Percentiles rank a stretch among this genome's conserved stretches.
Conservation (phyloP, 2,888 invertebrate species). For the Cartodere bifasciata region DNA sequence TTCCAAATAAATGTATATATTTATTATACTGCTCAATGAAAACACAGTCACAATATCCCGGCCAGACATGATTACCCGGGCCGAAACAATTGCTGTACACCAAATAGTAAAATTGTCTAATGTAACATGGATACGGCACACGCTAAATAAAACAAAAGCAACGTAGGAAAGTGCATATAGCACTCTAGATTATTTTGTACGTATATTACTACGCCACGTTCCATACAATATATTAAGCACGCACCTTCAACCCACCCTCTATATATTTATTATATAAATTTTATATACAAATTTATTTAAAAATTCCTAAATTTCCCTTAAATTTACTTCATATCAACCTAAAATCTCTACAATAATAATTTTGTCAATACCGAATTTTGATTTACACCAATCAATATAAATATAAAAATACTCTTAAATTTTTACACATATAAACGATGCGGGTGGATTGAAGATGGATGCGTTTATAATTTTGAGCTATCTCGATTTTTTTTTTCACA, state of each 20-base stretch:
- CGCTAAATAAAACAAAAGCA: constrained; percentile 35
- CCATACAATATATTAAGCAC: constrained; percentile 28
- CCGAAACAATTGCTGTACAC: constrained; percentile 40
- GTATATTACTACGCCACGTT: constrained; percentile 37
- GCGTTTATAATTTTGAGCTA: constrained; percentile 36
- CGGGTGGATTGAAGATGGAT: constrained; percentile 20
- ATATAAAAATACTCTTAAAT: constrained; percentile 40
- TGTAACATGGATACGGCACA: constrained; percentile 40
- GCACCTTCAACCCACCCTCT: constrained; percentile 36
- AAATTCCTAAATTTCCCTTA: constrained; percentile 55
- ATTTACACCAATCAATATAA: constrained; percentile 41
- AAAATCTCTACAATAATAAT: constrained; percentile 38
- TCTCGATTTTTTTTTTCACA: constrained; percentile 33
- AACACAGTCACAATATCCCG: constrained; percentile 41
- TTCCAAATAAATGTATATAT: constrained; percentile 64
- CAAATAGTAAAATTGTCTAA: constrained; percentile 41
- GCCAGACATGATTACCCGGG: constrained; percentile 22
- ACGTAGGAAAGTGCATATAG: constrained; percentile 32
- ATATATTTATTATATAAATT: constrained; percentile 49
- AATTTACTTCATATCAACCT: constrained; percentile 40
- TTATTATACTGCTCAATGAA: constrained; percentile 61
- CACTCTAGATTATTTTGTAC: constrained; percentile 38
- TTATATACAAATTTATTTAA: constrained; percentile 57
- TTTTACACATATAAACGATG: constrained; percentile 38
- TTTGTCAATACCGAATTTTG: constrained; percentile 39